phyloP scores from a whole-genome alignment of 2,113 vertebrate species.

The Neogale vison region DNA sequence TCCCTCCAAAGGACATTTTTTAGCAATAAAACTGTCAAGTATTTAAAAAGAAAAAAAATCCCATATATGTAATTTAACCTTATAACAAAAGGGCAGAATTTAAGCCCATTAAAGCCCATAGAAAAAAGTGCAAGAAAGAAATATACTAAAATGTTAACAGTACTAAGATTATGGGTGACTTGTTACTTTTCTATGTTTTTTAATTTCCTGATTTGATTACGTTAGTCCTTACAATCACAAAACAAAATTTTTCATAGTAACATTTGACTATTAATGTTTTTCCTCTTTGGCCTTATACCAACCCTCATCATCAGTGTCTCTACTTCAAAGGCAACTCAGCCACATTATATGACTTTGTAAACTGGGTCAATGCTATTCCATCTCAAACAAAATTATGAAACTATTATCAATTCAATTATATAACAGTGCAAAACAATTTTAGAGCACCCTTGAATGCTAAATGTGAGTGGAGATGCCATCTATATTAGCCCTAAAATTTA shows the following conservation, averaged over 20 bases:
- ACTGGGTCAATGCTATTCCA: conserved; percentile 13
- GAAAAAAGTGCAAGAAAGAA: not conserved
- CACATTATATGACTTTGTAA: conserved; percentile 19
- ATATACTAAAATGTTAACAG: not conserved
- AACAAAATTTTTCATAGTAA: not conserved
- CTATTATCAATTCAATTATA: conserved; percentile 34
- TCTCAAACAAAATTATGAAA: conserved; percentile 45
- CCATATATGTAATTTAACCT: not conserved
- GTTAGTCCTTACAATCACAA: not conserved
- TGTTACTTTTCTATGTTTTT: not conserved
- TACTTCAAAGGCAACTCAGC: not conserved
- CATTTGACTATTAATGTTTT: not conserved
- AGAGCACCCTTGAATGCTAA: not conserved
- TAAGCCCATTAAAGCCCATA: not conserved
- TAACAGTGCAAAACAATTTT: conserved; percentile 17
- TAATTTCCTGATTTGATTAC: conserved; percentile 12
- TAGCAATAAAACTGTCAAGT: not conserved
- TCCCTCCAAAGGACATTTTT: not conserved
- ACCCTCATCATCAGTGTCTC: not conserved
- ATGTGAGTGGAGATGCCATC: not conserved
- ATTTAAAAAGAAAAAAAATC: not conserved
- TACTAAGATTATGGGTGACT: not conserved
- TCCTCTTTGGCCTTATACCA: conserved; percentile 6
- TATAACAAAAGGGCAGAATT: not conserved
- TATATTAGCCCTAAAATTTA: not conserved